Evolutionary conservation across 2,888 invertebrate genomes (phyloP), one percentile per base, ranked within the genome.

Genomic region (Caradrina kadenii): DNA sequence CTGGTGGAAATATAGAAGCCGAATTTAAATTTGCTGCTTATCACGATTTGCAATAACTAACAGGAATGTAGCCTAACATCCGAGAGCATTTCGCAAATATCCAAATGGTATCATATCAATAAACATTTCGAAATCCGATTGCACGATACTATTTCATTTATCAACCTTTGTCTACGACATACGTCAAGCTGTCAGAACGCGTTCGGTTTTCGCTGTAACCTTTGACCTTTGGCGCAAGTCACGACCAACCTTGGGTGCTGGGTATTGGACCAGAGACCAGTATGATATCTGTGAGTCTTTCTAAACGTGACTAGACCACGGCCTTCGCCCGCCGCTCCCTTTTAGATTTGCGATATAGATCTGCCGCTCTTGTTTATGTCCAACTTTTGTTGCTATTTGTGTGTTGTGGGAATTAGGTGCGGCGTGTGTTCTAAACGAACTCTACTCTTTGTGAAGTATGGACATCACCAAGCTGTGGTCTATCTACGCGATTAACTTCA

Each of bases 321-420:
- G 92, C 94, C 94, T 94, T 94, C 93, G 91, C 82, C 83, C 86
- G 90, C 92, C 94, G 92, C 91, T 93, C 94, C 94, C 93, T 91
- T 91, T 87, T 88, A 88, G 86, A 88, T 89, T 87, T 85, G 87
- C 89, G 93, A 93, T 93, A 91, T 81, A 81, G 87, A 93, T 93
- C 93, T 88, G 81, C 66, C 80, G 84, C 83, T 86, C 79, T 87
- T 86, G 78, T 86, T 88, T 87, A 81, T 86, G 82, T 82, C 79
- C 39, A 73, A 82, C 83, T 87, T 87, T 89, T 88, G 85, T 88
- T 88, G 84, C 75, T 81, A 86, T 87, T 84, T 85, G 70, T 85
- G 71, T 80, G 73, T 83, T 86, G 82, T 85, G 87, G 82, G 85
- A 88, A 88, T 81, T 79, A 69, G 74, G 66, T 79, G 66, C 56